A percentile compares a stretch with the other conserved stretches of the same genome.
These are phyloP conservation scores for Zaprionus capensis DNA, from an alignment of 1,140 invertebrate species.

Conservation along the genomic window DNA sequence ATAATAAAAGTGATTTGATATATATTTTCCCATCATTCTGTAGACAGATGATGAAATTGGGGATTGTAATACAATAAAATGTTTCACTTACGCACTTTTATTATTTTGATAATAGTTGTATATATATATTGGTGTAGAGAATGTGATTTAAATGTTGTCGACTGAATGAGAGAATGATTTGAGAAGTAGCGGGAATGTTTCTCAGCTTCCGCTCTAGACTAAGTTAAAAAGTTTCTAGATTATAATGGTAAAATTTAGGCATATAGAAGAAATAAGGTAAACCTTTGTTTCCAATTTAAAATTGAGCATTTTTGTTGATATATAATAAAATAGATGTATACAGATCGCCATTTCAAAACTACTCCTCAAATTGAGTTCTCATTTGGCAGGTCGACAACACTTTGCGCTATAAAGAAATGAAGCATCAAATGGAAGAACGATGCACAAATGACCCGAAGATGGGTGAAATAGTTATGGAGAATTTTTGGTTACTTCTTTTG, in stretches of 20 bases:
- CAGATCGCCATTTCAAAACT: neutral
- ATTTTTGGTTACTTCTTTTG: conserved; percentile 63
- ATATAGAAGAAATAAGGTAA: neutral
- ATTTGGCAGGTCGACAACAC: neutral
- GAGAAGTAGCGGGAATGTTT: neutral
- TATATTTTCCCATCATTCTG: too few relatives aligned
- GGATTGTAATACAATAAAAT: too few relatives aligned
- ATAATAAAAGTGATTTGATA: too few relatives aligned
- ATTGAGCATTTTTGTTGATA: neutral
- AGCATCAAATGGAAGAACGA: conserved; percentile 40
- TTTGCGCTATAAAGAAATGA: conserved; percentile 21
- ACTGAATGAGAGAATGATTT: neutral
- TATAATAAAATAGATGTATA: neutral
- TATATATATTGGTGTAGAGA: neutral
- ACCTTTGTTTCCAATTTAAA: neutral
- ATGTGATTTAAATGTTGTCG: neutral
- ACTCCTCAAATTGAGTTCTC: neutral
- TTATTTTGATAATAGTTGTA: neutral
- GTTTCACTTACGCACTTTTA: too few relatives aligned
- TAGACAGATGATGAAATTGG: too few relatives aligned
- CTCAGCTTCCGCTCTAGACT: neutral
- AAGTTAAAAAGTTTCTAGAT: neutral
- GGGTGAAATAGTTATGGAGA: conserved; percentile 3
- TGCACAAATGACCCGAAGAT: conserved; percentile 35
- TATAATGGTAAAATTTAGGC: neutral